Conservation (phyloP, 2,113 vertebrate species). For the Dipodomys stephensi region DNA sequence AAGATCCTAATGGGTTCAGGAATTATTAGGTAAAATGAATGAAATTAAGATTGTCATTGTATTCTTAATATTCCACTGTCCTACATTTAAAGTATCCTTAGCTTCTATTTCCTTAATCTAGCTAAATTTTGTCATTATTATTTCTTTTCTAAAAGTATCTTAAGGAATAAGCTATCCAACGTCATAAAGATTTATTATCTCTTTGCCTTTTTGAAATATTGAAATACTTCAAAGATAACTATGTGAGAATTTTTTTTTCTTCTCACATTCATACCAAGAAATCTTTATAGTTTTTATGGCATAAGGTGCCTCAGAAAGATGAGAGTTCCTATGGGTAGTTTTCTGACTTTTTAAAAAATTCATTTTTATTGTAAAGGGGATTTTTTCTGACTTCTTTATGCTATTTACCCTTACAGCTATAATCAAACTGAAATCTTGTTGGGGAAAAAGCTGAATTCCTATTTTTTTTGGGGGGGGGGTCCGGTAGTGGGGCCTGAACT, state of each 20-base stretch:
- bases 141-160: too few relatives aligned
- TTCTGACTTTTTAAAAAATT: neutral
- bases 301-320: neutral
- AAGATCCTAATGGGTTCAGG: too few relatives aligned
- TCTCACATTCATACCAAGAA: neutral
- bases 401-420: neutral
- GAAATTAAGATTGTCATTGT: too few relatives aligned
- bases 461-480: neutral
- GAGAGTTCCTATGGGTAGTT: neutral
- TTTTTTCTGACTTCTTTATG: neutral
- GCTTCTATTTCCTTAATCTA: too few relatives aligned
- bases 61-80: too few relatives aligned
- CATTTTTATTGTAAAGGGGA: too few relatives aligned
- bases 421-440: constrained; percentile 21
- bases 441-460: neutral
- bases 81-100: too few relatives aligned
- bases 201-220: neutral
- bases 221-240: neutral
- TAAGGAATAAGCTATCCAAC: neutral
- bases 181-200: constrained; percentile 7
- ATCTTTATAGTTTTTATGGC: neutral
- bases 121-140: too few relatives aligned
- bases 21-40: too few relatives aligned
- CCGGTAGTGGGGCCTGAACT: too few relatives aligned
- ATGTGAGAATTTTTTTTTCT: constrained; percentile 9